A percentile compares a stretch with the other conserved stretches of the same genome.
These are phyloP conservation scores for Balearica regulorum DNA, from an alignment of 2,797 vertebrate genomes.

Conservation along the genomic window DNA sequence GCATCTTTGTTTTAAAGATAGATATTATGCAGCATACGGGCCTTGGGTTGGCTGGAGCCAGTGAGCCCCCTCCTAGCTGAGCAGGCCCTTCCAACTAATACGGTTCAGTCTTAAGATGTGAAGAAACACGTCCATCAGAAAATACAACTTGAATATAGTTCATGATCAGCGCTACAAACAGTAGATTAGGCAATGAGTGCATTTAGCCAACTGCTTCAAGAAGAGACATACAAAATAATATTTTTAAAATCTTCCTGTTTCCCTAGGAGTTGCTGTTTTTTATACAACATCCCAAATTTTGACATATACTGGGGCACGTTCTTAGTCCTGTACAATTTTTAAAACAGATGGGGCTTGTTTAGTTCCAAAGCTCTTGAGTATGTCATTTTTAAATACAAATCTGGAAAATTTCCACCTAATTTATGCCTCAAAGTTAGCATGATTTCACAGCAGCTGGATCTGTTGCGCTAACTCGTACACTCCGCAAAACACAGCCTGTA, in stretches of 20 bases:
- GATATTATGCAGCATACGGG: background rate
- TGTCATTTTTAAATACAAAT: conserved; percentile 26
- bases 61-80: background rate
- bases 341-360: conserved; percentile 53
- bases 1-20: background rate
- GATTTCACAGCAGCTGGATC: conserved; percentile 35
- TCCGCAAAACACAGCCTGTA: background rate
- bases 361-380: conserved; percentile 30
- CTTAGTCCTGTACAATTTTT: background rate
- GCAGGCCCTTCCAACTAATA: background rate
- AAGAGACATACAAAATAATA: background rate
- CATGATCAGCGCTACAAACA: background rate
- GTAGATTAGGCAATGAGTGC: background rate
- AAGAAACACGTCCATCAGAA: background rate
- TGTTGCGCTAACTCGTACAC: background rate
- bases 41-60: background rate
- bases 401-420: conserved; percentile 48
- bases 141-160: background rate
- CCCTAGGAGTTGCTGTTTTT: background rate
- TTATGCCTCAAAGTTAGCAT: background rate
- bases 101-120: background rate
- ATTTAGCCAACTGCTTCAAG: background rate
- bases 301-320: background rate
- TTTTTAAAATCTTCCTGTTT: background rate
- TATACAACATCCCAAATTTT: background rate